Evolutionary conservation across 2,888 invertebrate genomes (phyloP).

Genomic region (Hypselothyrea guttata): DNA sequence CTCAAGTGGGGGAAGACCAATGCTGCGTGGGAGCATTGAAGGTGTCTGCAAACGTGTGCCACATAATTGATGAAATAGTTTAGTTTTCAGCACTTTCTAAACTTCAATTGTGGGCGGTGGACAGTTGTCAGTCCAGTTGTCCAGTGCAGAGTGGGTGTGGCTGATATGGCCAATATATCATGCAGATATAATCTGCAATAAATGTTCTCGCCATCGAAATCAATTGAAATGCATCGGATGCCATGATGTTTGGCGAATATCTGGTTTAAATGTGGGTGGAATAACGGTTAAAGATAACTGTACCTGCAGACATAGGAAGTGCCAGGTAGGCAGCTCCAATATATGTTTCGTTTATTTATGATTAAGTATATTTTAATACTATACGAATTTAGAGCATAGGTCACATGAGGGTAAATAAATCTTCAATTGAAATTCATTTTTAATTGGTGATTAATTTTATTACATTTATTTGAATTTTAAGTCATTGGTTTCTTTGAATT

Average conservation of each 20-base stretch:
- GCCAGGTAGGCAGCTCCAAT: too few species aligned
- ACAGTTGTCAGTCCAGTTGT: constrained; percentile 17
- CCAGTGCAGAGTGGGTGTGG: constrained; percentile 46
- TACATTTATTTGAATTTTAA: too few species aligned
- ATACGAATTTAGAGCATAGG: too few species aligned
- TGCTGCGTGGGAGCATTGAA: constrained; percentile 61
- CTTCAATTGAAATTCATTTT: too few species aligned
- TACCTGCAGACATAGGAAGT: not conserved
- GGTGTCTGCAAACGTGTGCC: constrained; percentile 67
- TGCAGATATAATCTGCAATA: constrained; percentile 58
- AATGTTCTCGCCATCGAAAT: constrained; percentile 48
- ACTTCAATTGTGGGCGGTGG: constrained; percentile 35
- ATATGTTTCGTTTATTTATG: too few species aligned
- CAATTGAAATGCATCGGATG: constrained; percentile 60
- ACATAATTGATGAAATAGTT: constrained; percentile 74
- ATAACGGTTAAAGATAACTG: constrained; percentile 44
- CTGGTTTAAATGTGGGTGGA: constrained; percentile 55
- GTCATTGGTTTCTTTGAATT: too few species aligned
- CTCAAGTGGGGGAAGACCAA: constrained; percentile 5
- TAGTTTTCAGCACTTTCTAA: constrained; percentile 70
- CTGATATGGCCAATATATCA: constrained; percentile 46
- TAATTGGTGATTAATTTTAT: too few species aligned
- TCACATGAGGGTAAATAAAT: too few species aligned
- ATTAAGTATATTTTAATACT: too few species aligned
- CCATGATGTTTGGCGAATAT: constrained; percentile 44